These are phyloP conservation scores for Colaptes auratus DNA, from an alignment of 2,113 vertebrate genomes.

Conservation along the genomic window DNA sequence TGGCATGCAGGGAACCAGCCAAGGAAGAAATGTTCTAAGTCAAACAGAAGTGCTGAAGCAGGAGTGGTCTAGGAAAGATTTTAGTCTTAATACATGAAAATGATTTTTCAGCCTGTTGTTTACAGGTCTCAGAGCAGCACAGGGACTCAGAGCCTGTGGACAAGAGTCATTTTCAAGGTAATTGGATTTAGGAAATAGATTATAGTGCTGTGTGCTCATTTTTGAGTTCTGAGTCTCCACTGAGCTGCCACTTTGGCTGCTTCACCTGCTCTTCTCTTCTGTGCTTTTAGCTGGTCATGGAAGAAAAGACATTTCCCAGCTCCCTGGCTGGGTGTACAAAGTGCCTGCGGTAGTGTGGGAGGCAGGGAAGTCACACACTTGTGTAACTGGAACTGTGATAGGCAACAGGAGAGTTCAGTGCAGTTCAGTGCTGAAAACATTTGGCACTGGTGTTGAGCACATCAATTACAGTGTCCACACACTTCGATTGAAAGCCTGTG, in stretches of 20 bases:
- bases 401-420: neutral
- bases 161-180: neutral
- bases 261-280: neutral
- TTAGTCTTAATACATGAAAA: neutral
- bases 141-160: neutral
- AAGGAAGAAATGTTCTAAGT: slow-evolving; percentile 30
- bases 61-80: slow-evolving; percentile 17
- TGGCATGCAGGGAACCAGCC: neutral
- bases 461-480: slow-evolving; percentile 22
- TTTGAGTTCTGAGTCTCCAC: neutral
- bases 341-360: neutral
- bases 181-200: neutral
- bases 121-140: neutral
- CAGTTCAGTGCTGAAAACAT: slow-evolving; percentile 6
- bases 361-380: neutral
- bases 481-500: neutral
- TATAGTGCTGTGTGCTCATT: neutral
- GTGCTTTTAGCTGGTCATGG: neutral
- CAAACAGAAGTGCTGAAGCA: slow-evolving; percentile 22
- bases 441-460: slow-evolving; percentile 13
- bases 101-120: slow-evolving; percentile 16
- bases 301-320: slow-evolving; percentile 2
- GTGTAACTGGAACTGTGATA: neutral
- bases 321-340: neutral
- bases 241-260: neutral